Evolutionary conservation across 2,113 vertebrate genomes (phyloP).

Genomic region (Albula glossodonta): DNA sequence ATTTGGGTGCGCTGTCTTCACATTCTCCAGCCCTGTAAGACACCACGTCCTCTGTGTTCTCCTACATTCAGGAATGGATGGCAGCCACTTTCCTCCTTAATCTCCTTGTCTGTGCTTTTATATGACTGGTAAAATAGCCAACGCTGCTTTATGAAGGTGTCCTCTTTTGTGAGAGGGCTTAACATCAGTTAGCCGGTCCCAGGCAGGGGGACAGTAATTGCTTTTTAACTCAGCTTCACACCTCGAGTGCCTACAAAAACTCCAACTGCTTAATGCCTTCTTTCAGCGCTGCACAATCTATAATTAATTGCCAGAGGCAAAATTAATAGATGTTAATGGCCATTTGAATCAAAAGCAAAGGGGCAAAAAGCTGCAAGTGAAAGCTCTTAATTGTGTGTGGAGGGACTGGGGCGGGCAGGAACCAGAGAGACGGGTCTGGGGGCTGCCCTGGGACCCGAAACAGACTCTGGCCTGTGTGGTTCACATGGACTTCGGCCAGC

Average conservation of each 20-base stretch:
- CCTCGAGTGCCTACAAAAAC: slow-evolving; percentile 59
- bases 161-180: slow-evolving; percentile 60
- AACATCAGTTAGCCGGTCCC: slow-evolving; percentile 67
- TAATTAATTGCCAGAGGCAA: slow-evolving; percentile 70
- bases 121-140: slow-evolving; percentile 59
- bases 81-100: slow-evolving; percentile 28
- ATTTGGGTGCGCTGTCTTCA: slow-evolving; percentile 9
- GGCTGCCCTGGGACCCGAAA: slow-evolving; percentile 44
- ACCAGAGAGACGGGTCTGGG: slow-evolving; percentile 39
- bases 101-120: slow-evolving; percentile 48
- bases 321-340: slow-evolving; percentile 77
- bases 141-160: slow-evolving; percentile 52
- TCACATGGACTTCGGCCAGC: slow-evolving; percentile 67
- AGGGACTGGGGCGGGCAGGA: slow-evolving; percentile 44
- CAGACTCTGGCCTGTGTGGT: slow-evolving; percentile 54
- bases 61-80: slow-evolving; percentile 29
- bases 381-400: slow-evolving; percentile 73
- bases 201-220: slow-evolving; percentile 67
- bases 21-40: slow-evolving; percentile 11
- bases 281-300: slow-evolving; percentile 59
- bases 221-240: slow-evolving; percentile 68
- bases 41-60: slow-evolving; percentile 10
- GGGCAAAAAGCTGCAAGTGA: slow-evolving; percentile 62
- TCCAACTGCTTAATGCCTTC: slow-evolving; percentile 66
- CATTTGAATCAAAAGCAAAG: slow-evolving; percentile 66